Evolutionary conservation across 2,113 vertebrate species (phyloP).

Genomic region (Triplophysa dalaica): DNA sequence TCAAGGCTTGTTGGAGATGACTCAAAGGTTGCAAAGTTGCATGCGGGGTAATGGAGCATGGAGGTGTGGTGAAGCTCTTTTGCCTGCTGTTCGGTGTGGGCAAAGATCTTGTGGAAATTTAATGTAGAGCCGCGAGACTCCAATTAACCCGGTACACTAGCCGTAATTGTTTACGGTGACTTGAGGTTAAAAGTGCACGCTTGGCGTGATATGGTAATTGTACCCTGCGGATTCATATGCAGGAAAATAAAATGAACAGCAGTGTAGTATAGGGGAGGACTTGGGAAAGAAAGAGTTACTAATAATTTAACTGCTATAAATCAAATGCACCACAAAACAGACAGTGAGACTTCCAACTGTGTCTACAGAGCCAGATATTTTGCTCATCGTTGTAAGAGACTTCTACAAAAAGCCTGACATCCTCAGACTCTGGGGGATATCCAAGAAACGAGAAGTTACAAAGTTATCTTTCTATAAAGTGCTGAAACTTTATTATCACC

Average conservation of each 20-base stretch:
- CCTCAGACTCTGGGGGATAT: neutral
- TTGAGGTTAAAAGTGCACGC: conserved; percentile 31
- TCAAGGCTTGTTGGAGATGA: neutral
- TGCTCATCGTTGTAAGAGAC: neutral
- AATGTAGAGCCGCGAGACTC: neutral
- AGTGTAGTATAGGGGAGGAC: neutral
- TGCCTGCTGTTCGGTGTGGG: neutral
- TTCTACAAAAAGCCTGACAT: neutral
- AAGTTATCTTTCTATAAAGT: neutral
- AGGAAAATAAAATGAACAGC: neutral
- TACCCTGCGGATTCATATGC: neutral
- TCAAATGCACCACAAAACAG: conserved; percentile 10
- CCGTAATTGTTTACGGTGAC: conserved; percentile 25
- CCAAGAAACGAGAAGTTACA: neutral
- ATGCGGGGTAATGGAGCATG: conserved; percentile 7
- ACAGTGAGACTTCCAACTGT: neutral
- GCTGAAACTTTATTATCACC: neutral
- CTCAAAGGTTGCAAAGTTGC: neutral
- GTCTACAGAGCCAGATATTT: neutral
- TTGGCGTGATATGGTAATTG: conserved; percentile 6
- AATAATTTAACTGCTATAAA: neutral
- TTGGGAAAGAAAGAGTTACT: neutral
- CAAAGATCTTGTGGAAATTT: conserved; percentile 13
- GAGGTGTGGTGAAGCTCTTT: neutral
- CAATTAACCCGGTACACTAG: conserved; percentile 29